Conservation (phyloP, 2,888 invertebrate species). For the Apotomis betuletana region DNA sequence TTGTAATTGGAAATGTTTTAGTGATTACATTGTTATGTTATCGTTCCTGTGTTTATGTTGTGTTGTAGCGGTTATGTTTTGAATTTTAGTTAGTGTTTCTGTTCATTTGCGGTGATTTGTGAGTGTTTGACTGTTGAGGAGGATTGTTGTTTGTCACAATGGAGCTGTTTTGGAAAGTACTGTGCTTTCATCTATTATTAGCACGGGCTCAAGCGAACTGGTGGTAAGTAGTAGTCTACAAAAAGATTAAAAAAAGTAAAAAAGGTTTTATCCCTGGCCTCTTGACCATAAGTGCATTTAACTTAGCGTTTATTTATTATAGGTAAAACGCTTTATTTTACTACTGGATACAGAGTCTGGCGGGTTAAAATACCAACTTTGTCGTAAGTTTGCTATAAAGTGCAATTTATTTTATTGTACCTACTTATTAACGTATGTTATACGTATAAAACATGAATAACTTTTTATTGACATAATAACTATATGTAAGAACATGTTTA, state of each 20-base stretch:
- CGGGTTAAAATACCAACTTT: slow-evolving; percentile 23
- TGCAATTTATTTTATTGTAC: neutral
- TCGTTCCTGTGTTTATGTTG: slow-evolving; percentile 65
- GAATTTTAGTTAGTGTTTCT: slow-evolving; percentile 46
- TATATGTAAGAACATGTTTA: too few relatives aligned
- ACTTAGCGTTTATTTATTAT: slow-evolving; percentile 21
- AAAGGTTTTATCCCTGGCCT: slow-evolving; percentile 16
- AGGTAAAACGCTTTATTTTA: slow-evolving; percentile 27
- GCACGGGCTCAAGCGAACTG: slow-evolving; percentile 72
- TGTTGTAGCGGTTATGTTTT: slow-evolving; percentile 61
- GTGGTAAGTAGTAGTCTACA: slow-evolving; percentile 68
- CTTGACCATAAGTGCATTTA: slow-evolving; percentile 29
- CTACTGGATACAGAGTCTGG: slow-evolving; percentile 9
- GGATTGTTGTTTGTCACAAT: slow-evolving; percentile 57
- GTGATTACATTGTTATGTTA: slow-evolving; percentile 67
- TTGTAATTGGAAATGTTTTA: slow-evolving; percentile 55
- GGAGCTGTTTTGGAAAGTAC: slow-evolving; percentile 75
- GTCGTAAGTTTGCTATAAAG: neutral
- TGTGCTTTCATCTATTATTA: slow-evolving; percentile 66
- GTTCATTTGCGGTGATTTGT: slow-evolving; percentile 50
- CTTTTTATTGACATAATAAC: too few relatives aligned
- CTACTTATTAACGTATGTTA: too few relatives aligned
- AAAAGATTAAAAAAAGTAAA: slow-evolving; percentile 12
- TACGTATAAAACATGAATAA: too few relatives aligned
- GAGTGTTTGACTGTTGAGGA: slow-evolving; percentile 52